These are phyloP conservation scores for Pelmatolapia mariae DNA, from an alignment of 2,113 vertebrate genomes.

Conservation along the genomic window DNA sequence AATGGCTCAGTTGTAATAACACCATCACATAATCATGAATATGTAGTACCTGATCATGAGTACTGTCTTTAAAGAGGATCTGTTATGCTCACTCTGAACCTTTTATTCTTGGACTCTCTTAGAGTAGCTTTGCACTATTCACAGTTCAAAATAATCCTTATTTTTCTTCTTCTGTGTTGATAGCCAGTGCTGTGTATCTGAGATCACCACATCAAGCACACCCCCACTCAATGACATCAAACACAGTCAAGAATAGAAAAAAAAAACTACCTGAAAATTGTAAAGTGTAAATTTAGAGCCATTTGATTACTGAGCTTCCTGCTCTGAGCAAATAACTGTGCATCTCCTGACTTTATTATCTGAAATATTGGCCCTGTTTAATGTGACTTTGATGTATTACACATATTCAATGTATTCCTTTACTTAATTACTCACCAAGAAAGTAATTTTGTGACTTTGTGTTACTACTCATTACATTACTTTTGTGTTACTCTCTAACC, in stretches of 20 bases:
- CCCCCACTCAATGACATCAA: not conserved
- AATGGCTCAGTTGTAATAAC: not conserved
- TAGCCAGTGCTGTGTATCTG: not conserved
- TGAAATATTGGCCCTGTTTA: not conserved
- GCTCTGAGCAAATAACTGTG: not conserved
- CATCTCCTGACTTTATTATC: not conserved
- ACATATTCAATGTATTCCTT: not conserved
- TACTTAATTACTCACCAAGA: not conserved
- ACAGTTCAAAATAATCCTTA: not conserved
- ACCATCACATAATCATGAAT: not conserved
- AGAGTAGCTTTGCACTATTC: not conserved
- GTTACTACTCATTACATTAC: not conserved
- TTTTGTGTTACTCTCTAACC: not conserved
- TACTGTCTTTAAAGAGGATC: not conserved
- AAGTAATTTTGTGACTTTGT: not conserved
- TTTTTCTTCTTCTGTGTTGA: not conserved
- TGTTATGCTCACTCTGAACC: not conserved
- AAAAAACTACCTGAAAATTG: not conserved
- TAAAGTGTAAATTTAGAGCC: not conserved
- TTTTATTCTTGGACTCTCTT: not conserved
- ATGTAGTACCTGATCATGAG: not conserved
- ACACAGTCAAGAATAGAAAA: not conserved
- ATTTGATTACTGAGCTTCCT: not conserved
- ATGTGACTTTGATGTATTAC: not conserved
- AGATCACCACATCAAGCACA: not conserved